Percentiles rank a stretch among this genome's conserved stretches.
phyloP scores from a whole-genome alignment of 2,888 invertebrate genomes.

The Plagodis dolabraria region DNA sequence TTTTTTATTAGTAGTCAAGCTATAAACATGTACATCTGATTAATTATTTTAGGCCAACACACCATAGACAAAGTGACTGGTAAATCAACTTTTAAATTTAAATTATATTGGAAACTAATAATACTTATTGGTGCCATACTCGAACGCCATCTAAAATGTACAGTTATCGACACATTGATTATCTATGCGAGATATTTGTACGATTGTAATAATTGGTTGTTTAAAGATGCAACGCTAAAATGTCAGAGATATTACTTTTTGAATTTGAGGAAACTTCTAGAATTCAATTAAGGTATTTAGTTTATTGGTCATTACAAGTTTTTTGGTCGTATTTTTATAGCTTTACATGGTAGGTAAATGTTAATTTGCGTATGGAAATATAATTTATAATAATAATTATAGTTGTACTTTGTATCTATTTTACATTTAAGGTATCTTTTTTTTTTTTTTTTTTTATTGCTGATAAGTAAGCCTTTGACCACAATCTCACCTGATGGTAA shows the following conservation, averaged over 20 bases:
- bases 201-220: slow-evolving; percentile 50
- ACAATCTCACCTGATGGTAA: too few relatives aligned
- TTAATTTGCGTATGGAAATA: background rate
- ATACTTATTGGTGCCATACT: slow-evolving; percentile 34
- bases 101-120: slow-evolving; percentile 34
- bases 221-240: slow-evolving; percentile 34
- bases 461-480: too few relatives aligned
- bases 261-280: slow-evolving; percentile 19
- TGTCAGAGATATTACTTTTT: slow-evolving; percentile 13
- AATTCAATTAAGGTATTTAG: slow-evolving; percentile 35
- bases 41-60: slow-evolving; percentile 29
- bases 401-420: too few relatives aligned
- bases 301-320: slow-evolving; percentile 42
- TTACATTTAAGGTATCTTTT: too few relatives aligned
- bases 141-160: slow-evolving; percentile 32
- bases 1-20: slow-evolving; percentile 21
- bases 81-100: slow-evolving; percentile 39
- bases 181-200: slow-evolving; percentile 24
- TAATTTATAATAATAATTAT: too few relatives aligned
- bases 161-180: slow-evolving; percentile 40
- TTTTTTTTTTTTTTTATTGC: too few relatives aligned
- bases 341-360: slow-evolving; percentile 42
- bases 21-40: slow-evolving; percentile 36
- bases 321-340: slow-evolving; percentile 42
- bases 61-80: slow-evolving; percentile 26